Evolutionary conservation across 2,888 invertebrate genomes (phyloP).

Genomic region (Netelia virgata): DNA sequence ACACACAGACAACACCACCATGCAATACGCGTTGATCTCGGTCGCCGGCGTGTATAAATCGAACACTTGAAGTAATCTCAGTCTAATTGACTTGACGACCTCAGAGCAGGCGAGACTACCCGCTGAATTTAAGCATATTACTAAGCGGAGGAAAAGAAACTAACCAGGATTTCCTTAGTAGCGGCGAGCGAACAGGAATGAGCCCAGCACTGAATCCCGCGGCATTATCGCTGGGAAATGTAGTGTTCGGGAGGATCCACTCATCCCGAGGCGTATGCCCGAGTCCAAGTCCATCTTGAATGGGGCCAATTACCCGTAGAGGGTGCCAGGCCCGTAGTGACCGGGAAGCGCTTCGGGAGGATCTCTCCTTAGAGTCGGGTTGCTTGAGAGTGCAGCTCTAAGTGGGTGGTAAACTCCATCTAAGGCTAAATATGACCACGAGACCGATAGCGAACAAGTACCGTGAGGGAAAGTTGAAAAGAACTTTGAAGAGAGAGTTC

Average conservation of each 20-base stretch:
- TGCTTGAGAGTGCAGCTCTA: slow-evolving; percentile 87
- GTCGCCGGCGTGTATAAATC: no score
- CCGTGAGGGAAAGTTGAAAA: slow-evolving; percentile 91
- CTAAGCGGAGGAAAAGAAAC: no score
- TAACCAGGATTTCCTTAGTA: slow-evolving; percentile 87
- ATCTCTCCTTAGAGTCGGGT: slow-evolving; percentile 86
- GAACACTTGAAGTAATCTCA: no score
- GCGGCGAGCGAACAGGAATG: slow-evolving; percentile 88
- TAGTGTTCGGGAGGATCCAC: slow-evolving; percentile 86
- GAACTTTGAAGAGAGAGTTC: slow-evolving; percentile 87
- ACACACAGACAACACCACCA: no score
- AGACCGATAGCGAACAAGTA: slow-evolving; percentile 89
- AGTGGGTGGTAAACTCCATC: slow-evolving; percentile 87
- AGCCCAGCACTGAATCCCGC: slow-evolving; percentile 88
- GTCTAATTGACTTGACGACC: no score
- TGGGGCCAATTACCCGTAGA: slow-evolving; percentile 86
- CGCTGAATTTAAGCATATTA: no score
- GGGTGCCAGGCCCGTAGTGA: slow-evolving; percentile 87
- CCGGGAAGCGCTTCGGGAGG: slow-evolving; percentile 78
- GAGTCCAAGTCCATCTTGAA: slow-evolving; percentile 86
- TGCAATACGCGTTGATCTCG: no score
- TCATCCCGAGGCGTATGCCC: slow-evolving; percentile 80
- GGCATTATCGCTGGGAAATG: slow-evolving; percentile 85
- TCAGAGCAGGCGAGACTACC: no score
- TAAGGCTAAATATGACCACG: slow-evolving; percentile 87